Conservation (phyloP, 2,888 invertebrate genomes). For the Sympetrum striolatum region DNA sequence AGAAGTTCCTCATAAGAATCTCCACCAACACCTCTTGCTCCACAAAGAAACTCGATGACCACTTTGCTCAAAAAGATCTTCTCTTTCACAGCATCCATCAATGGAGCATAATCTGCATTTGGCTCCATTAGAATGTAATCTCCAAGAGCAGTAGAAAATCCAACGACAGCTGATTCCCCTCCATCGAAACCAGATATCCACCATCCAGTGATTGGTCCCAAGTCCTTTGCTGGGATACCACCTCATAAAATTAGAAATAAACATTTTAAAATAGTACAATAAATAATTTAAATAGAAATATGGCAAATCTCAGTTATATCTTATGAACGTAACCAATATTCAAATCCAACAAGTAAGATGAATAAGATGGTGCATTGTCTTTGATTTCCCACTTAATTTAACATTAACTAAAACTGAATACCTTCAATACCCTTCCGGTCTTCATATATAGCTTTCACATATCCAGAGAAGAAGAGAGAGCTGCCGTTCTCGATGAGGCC, state of each 20-base stretch:
- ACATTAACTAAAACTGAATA: conserved; percentile 45
- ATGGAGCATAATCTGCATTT: conserved; percentile 71
- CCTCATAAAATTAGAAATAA: conserved; percentile 51
- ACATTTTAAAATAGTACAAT: too few relatives aligned
- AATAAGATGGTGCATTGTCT: too few relatives aligned
- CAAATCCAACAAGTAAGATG: too few relatives aligned
- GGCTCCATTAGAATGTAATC: conserved; percentile 82
- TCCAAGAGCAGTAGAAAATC: conserved; percentile 77
- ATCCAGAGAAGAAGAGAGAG: conserved; percentile 78
- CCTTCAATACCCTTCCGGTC: conserved; percentile 73
- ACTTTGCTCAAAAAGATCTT: conserved; percentile 81
- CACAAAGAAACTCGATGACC: conserved; percentile 74
- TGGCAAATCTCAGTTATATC: too few relatives aligned
- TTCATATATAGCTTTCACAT: conserved; percentile 80
- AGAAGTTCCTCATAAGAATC: conserved; percentile 79
- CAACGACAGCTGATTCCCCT: conserved; percentile 75
- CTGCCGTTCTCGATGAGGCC: conserved; percentile 81
- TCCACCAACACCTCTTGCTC: conserved; percentile 65
- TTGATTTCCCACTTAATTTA: too few relatives aligned
- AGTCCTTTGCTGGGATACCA: conserved; percentile 76
- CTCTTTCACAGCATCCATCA: conserved; percentile 74
- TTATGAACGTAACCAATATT: too few relatives aligned
- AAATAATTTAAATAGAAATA: too few relatives aligned
- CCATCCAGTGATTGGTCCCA: conserved; percentile 87
- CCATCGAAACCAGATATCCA: conserved; percentile 84